Conservation (phyloP, 2,113 vertebrate genomes). For the Hippocampus guttulatus region DNA sequence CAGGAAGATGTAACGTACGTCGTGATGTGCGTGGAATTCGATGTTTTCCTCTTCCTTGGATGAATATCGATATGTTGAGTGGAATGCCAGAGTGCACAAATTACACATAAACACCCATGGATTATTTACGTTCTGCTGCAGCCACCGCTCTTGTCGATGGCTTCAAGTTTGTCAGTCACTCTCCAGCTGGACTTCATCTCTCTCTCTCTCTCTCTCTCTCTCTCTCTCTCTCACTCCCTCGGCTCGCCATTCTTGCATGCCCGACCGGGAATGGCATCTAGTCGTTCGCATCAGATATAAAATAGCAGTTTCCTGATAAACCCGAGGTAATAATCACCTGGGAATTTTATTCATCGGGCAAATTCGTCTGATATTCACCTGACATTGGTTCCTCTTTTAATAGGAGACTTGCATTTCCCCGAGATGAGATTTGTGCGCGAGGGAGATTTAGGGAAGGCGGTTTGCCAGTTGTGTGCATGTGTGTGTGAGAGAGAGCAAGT, state of each 20-base stretch:
- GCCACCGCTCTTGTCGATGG: neutral
- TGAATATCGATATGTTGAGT: slow-evolving; percentile 42
- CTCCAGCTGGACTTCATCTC: slow-evolving; percentile 9
- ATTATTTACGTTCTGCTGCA: slow-evolving; percentile 2
- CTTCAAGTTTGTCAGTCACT: slow-evolving; percentile 11
- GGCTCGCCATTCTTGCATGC: no score
- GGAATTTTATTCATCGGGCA: slow-evolving; percentile 53
- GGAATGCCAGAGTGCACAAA: slow-evolving; percentile 16
- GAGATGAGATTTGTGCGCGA: slow-evolving; percentile 39
- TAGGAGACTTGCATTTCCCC: slow-evolving; percentile 46
- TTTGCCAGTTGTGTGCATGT: slow-evolving; percentile 26
- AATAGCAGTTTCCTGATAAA: slow-evolving; percentile 52
- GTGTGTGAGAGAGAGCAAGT: neutral
- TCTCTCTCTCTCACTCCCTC: neutral
- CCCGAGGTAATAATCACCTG: slow-evolving; percentile 52
- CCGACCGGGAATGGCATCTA: slow-evolving; percentile 20
- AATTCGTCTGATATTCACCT: slow-evolving; percentile 55
- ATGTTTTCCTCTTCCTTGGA: slow-evolving; percentile 36
- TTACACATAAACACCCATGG: slow-evolving; percentile 29
- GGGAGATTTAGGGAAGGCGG: slow-evolving; percentile 48
- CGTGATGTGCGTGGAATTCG: slow-evolving; percentile 13
- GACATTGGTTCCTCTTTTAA: slow-evolving; percentile 48
- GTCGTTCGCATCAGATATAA: slow-evolving; percentile 36
- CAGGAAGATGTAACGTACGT: slow-evolving; percentile 12
- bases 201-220: neutral